Base-by-base conservation (phyloP, 2,113 vertebrate genomes). In the Carettochelys insculpta region DNA sequence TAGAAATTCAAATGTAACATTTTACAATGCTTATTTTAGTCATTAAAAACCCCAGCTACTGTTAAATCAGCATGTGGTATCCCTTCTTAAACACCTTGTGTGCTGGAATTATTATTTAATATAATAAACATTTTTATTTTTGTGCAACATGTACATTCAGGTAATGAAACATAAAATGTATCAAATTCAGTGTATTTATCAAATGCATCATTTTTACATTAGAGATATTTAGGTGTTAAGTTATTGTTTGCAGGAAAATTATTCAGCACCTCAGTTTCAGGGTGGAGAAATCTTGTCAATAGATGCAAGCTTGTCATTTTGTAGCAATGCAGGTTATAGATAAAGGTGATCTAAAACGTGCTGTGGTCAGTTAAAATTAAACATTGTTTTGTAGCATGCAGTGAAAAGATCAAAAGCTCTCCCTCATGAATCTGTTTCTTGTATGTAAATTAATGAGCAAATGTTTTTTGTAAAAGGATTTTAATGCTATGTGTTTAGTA, bases 21-120 rank as follows among this genome's bases (percentile, higher is more conserved):
- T 96, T 96, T 94, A 95, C 95, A 97, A 94, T 89, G 90, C 95
- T n/a, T 94, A 95, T 77, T 73, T 90, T 92, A 95, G 92, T 93
- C 83, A 95, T 83, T 78, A 41, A 96, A 91, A 94, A 93, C 9
- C 24, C 24, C 29, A 85, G 91, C 92, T 94, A 94, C 61, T 94
- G 91, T 94, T 94, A 96, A 96, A 92, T 87, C 93, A 95, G 92
- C 92, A 95, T 95, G 90, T 95, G 95, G 94, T 96, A 96, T 96
- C 93, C 94, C 96, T 95, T 94, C 68, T 85, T 89, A 95, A 96
- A 95, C 90, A 95, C 96, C 94, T 92, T 95, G 95, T 97, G 92
- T 92, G 95, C 90, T 95, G 93, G 77, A 95, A 93, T 93, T 95
- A 91, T 85, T 93, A 93, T 95, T 89, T 56, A 80, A 87, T 56